Base-by-base conservation (phyloP, 2,888 invertebrate genomes). In the Cheilosia vernalis region DNA sequence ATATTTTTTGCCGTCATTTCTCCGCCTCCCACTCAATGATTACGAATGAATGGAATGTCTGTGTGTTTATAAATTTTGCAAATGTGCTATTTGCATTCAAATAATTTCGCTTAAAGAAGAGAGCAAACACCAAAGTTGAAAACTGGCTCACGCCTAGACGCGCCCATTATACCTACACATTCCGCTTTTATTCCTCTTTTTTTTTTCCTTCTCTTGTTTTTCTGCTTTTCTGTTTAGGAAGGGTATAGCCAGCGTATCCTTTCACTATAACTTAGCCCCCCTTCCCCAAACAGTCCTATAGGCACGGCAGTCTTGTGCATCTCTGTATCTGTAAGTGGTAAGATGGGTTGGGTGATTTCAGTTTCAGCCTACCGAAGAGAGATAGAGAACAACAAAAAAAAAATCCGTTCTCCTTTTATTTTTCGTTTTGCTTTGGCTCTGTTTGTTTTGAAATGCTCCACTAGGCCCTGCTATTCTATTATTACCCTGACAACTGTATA, bases 51-150 rank as follows among this genome's bases (percentile, higher is more conserved):
- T 64, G 77, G 47, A 72, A 61, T 73, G 78, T 61, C 67, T 83
- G 73, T 74, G 74, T 83, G 72, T 56, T 83, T 83, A 79, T 83
- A 83, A 83, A 73, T 69, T 83, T 79, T 79, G 79, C 79, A 83
- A 83, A 83, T 79, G 79, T 83, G 66, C 67, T 79, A 79, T 83
- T 83, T 83, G 83, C 73, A 83, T 83, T 79, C 83, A 79, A 79
- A 83, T 73, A 73, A 83, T 79, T 79, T 79, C 63, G 79, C 61
- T 73, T 79, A 79, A 83, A 79, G 79, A 67, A 79, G 79, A 73
- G 64, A 72, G 73, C 61, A 83, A 83, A 83, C 56, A 72, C 61
- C 72, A 56, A 56, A 83, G 78, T 67, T 73, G 77, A 61, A 83
- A 73, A 82, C 79, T 79, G 79, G 49, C 67, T 83, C 72, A 79